A percentile compares a stretch with the other conserved stretches of the same genome.
Evolutionary conservation across 1,140 invertebrate genomes (phyloP).

Genomic region (Cylas formicarius): DNA sequence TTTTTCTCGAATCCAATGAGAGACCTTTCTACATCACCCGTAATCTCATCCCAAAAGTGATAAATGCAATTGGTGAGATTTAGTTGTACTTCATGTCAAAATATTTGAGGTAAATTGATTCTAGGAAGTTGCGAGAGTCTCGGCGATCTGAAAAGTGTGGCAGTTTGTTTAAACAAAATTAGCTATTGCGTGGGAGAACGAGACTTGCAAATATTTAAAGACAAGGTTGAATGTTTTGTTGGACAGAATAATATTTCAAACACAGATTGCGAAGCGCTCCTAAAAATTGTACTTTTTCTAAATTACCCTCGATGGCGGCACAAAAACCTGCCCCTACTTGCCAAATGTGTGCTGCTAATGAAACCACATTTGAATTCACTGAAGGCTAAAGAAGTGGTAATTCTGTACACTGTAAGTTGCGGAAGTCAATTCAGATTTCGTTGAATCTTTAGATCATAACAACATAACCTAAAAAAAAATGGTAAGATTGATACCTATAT

Average conservation of each 20-base stretch:
- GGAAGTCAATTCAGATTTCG: background rate
- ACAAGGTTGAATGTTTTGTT: slow-evolving; percentile 27
- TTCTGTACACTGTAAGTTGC: slow-evolving; percentile 28
- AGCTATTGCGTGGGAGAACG: slow-evolving; percentile 27
- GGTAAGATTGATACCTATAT: no score
- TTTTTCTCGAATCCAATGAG: slow-evolving; percentile 27
- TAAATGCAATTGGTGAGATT: slow-evolving; percentile 29
- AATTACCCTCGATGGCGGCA: slow-evolving; percentile 32
- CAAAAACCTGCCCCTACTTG: slow-evolving; percentile 23
- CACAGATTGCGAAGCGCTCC: slow-evolving; percentile 22
- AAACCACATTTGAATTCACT: slow-evolving; percentile 27
- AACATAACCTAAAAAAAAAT: no score
- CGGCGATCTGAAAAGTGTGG: slow-evolving; percentile 27
- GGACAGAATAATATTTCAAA: slow-evolving; percentile 17
- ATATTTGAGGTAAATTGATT: slow-evolving; percentile 16
- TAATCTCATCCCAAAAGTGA: slow-evolving; percentile 28
- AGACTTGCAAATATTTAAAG: slow-evolving; percentile 25
- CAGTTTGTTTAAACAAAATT: slow-evolving; percentile 31
- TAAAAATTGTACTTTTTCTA: slow-evolving; percentile 31
- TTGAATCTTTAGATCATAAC: no score
- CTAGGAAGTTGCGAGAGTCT: slow-evolving; percentile 25
- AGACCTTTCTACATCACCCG: slow-evolving; percentile 24
- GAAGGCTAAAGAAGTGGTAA: slow-evolving; percentile 23
- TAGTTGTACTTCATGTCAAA: slow-evolving; percentile 5
- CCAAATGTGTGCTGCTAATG: slow-evolving; percentile 27